phyloP scores from a whole-genome alignment of 2,113 vertebrate species.

The Spheniscus mendiculus region DNA sequence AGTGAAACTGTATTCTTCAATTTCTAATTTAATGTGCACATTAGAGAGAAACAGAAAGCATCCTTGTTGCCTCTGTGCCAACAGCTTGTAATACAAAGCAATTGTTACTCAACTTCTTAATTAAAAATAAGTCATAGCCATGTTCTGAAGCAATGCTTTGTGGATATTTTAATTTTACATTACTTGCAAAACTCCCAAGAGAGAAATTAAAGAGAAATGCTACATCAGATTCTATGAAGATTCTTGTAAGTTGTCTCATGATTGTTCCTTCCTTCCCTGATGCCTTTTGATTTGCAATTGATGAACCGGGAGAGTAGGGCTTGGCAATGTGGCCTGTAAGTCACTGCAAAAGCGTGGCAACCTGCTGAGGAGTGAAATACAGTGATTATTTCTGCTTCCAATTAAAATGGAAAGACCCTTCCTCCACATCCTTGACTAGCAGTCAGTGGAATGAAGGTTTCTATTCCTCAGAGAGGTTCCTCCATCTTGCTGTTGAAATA shows the following conservation, averaged over 20 bases:
- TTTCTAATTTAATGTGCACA: neutral
- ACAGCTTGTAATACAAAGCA: constrained; percentile 3
- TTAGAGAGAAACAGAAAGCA: neutral
- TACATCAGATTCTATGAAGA: neutral
- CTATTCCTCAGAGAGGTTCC: neutral
- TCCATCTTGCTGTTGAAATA: neutral
- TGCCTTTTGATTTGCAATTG: neutral
- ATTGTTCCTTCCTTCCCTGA: neutral
- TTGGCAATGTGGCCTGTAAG: neutral
- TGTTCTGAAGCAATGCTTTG: constrained; percentile 5
- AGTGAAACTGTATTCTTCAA: neutral
- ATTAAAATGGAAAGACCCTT: neutral
- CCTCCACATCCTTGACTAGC: neutral
- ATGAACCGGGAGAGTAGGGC: neutral
- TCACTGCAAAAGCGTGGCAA: neutral
- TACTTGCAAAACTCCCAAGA: neutral
- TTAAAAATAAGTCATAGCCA: constrained; percentile 30
- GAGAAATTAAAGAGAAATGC: neutral
- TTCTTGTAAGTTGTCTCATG: neutral
- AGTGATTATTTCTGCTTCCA: neutral
- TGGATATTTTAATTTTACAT: constrained; percentile 28
- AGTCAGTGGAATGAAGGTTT: neutral
- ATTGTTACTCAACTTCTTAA: constrained; percentile 42
- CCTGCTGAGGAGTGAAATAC: neutral
- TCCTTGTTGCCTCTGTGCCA: constrained; percentile 12